Evolutionary conservation across 2,797 vertebrate genomes (phyloP).

Genomic region (Diglossa cyanea): DNA sequence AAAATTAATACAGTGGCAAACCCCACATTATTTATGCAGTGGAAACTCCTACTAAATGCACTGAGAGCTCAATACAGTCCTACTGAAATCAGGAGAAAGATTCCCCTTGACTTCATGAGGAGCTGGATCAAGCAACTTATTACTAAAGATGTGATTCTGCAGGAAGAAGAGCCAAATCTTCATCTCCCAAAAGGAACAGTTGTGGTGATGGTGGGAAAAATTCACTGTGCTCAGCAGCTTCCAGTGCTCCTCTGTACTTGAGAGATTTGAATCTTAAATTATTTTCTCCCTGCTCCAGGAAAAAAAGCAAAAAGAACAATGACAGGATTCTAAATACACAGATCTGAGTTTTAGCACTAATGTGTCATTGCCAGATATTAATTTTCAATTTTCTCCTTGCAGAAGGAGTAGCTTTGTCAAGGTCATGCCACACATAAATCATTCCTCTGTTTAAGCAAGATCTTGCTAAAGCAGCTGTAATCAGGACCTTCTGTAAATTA

Average conservation of each 20-base stretch:
- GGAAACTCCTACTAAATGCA: neutral
- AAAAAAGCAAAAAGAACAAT: neutral
- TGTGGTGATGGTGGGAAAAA: neutral
- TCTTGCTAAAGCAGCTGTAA: slow-evolving; percentile 12
- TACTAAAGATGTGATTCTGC: neutral
- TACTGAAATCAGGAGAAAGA: neutral
- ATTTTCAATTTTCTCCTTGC: slow-evolving; percentile 37
- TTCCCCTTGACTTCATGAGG: neutral
- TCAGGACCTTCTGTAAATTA: slow-evolving; percentile 50
- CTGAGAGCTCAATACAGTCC: neutral
- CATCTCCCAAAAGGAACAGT: neutral
- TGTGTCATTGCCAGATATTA: neutral
- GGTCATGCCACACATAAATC: slow-evolving; percentile 24
- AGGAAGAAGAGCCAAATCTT: neutral
- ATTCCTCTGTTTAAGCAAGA: slow-evolving; percentile 13
- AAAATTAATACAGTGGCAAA: neutral
- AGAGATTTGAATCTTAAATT: neutral
- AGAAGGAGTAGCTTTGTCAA: slow-evolving; percentile 28
- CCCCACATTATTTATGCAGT: neutral
- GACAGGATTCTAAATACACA: neutral
- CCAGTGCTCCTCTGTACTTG: neutral
- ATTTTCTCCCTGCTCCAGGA: neutral
- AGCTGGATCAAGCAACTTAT: neutral
- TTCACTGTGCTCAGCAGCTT: neutral
- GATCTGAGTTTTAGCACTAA: neutral